A percentile compares a stretch with the other conserved stretches of the same genome.
Conservation (phyloP, 1,140 invertebrate species). For the Cheumatopsyche charites region DNA sequence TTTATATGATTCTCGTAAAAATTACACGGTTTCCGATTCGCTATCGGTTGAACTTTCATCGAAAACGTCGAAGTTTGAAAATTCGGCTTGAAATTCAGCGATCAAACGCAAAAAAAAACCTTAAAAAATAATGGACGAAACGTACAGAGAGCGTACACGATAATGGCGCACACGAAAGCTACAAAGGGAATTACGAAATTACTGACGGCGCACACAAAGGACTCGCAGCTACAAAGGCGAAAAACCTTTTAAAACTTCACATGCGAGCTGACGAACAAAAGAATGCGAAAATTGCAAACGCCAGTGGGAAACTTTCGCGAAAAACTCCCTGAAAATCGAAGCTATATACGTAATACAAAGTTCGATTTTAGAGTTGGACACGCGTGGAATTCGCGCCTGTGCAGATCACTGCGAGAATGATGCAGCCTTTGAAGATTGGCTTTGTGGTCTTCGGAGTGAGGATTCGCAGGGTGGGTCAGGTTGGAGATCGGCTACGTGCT, state of each 20-base stretch:
- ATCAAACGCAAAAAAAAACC: not conserved
- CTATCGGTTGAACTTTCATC: too few relatives aligned
- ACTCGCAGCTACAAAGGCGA: conserved; percentile 22
- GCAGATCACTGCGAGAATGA: not conserved
- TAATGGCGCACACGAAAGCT: conserved; percentile 33
- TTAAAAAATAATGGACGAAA: not conserved
- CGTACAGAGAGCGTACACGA: conserved; percentile 26
- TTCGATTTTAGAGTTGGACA: not conserved
- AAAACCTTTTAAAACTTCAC: conserved; percentile 36
- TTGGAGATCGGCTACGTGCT: conserved; percentile 40
- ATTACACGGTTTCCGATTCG: too few relatives aligned
- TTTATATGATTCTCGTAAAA: too few relatives aligned
- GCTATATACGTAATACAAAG: too few relatives aligned
- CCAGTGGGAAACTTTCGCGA: too few relatives aligned
- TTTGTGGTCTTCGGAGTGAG: conserved; percentile 25
- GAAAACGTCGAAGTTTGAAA: too few relatives aligned
- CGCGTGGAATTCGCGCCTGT: too few relatives aligned
- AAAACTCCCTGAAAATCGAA: too few relatives aligned
- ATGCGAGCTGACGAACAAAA: too few relatives aligned
- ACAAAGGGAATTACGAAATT: conserved; percentile 41
- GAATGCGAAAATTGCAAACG: too few relatives aligned
- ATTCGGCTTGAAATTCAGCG: too few relatives aligned
- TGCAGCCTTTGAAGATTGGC: conserved; percentile 23
- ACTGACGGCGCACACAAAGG: conserved; percentile 29
- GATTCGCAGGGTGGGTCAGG: conserved; percentile 4